These are phyloP conservation scores for Paramormyrops kingsleyae DNA, from an alignment of 2,113 vertebrate genomes.

Conservation along the genomic window DNA sequence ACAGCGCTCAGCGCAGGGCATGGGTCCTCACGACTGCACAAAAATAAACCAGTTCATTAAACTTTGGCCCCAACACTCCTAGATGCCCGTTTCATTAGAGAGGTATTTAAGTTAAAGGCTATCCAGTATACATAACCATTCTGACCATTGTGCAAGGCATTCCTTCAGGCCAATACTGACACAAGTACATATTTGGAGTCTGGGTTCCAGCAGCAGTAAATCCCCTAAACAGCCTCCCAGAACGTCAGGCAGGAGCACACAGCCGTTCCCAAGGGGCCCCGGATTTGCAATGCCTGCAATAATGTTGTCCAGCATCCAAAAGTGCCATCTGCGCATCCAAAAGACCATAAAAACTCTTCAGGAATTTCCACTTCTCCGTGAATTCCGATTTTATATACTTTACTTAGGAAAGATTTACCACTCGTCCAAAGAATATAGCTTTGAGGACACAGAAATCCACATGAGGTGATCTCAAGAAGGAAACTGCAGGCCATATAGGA, in stretches of 20 bases:
- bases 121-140: neutral
- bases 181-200: neutral
- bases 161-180: neutral
- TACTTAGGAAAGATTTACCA: neutral
- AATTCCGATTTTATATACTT: neutral
- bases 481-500: neutral
- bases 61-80: neutral
- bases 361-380: neutral
- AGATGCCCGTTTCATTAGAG: neutral
- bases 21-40: neutral
- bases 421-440: neutral
- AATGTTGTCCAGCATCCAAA: conserved; percentile 2
- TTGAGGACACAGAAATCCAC: neutral
- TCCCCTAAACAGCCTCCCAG: neutral
- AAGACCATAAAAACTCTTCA: neutral
- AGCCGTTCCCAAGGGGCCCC: neutral
- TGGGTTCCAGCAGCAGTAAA: neutral
- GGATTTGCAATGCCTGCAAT: neutral
- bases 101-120: neutral
- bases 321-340: neutral
- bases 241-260: neutral
- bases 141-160: neutral
- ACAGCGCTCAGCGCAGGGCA: neutral
- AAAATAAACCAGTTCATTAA: neutral
- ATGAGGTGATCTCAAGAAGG: neutral